Conservation (phyloP, 2,113 vertebrate genomes). For the Takifugu bimaculatus region DNA sequence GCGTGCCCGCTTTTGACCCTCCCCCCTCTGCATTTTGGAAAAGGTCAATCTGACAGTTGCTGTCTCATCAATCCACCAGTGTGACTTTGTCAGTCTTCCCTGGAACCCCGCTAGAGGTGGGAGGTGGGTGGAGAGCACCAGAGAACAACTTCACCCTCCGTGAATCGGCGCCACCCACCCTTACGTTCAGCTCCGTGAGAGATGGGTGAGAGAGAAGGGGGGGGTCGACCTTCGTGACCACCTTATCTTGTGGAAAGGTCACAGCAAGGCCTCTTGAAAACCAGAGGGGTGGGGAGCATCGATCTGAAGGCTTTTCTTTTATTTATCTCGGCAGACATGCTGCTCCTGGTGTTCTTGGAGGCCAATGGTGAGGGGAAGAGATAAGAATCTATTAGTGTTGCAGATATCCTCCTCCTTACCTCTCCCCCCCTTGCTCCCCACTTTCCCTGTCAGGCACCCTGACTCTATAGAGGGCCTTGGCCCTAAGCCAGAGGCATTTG, state of each 20-base stretch:
- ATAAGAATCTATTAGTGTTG: slow-evolving; percentile 81
- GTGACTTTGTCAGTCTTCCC: slow-evolving; percentile 61
- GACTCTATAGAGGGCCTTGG: slow-evolving; percentile 53
- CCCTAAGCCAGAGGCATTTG: slow-evolving; percentile 46
- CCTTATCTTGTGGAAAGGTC: slow-evolving; percentile 77
- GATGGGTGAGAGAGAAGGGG: slow-evolving; percentile 8
- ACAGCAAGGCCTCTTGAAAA: slow-evolving; percentile 70
- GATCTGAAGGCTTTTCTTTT: slow-evolving; percentile 74
- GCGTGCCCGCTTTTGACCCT: slow-evolving; percentile 69
- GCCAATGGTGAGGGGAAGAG: slow-evolving; percentile 69
- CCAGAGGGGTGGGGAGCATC: slow-evolving; percentile 64
- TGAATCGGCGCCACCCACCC: slow-evolving; percentile 50
- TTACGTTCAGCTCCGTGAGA: slow-evolving; percentile 25
- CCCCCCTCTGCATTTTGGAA: slow-evolving; percentile 71
- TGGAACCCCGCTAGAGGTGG: slow-evolving; percentile 37
- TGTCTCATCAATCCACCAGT: slow-evolving; percentile 63
- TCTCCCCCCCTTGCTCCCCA: slow-evolving; percentile 27
- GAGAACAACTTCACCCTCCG: slow-evolving; percentile 43
- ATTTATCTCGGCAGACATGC: slow-evolving; percentile 78
- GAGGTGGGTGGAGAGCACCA: slow-evolving; percentile 1
- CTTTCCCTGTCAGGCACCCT: slow-evolving; percentile 51
- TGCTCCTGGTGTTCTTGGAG: slow-evolving; percentile 75
- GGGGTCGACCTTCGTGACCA: slow-evolving; percentile 71
- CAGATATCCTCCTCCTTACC: slow-evolving; percentile 71
- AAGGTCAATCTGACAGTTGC: slow-evolving; percentile 78